phyloP scores from a whole-genome alignment of 2,113 vertebrate species.

The Rhombomys opimus region DNA sequence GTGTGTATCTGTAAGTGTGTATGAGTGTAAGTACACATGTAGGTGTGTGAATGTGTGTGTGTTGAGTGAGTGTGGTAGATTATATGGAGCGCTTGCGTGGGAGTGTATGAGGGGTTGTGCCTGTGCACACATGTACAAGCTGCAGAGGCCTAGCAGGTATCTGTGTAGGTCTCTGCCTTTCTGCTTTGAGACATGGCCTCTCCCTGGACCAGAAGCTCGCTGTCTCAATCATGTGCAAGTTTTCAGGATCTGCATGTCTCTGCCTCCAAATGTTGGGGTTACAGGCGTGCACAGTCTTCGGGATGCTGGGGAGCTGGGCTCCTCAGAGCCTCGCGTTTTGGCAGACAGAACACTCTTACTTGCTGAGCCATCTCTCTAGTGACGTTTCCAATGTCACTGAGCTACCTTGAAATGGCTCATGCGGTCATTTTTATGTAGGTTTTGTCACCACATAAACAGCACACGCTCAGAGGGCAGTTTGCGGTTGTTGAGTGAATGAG shows the following conservation, averaged over 20 bases:
- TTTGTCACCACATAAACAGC: background rate
- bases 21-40: too few species aligned
- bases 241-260: background rate
- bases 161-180: background rate
- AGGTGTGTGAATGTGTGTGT: background rate
- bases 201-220: background rate
- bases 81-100: background rate
- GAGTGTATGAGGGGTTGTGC: background rate
- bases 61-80: background rate
- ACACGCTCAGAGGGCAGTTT: background rate
- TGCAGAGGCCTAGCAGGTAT: background rate
- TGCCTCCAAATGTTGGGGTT: rapidly evolving
- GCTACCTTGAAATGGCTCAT: background rate
- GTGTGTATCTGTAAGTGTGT: background rate
- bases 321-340: background rate
- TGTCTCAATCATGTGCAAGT: background rate
- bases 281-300: background rate
- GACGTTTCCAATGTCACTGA: background rate
- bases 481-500: background rate
- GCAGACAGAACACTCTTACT: background rate
- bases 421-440: background rate
- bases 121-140: background rate
- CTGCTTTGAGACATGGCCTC: background rate
- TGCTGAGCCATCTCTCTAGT: background rate
- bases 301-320: background rate